phyloP scores from a whole-genome alignment of 2,113 vertebrate genomes.

The Anser cygnoides region DNA sequence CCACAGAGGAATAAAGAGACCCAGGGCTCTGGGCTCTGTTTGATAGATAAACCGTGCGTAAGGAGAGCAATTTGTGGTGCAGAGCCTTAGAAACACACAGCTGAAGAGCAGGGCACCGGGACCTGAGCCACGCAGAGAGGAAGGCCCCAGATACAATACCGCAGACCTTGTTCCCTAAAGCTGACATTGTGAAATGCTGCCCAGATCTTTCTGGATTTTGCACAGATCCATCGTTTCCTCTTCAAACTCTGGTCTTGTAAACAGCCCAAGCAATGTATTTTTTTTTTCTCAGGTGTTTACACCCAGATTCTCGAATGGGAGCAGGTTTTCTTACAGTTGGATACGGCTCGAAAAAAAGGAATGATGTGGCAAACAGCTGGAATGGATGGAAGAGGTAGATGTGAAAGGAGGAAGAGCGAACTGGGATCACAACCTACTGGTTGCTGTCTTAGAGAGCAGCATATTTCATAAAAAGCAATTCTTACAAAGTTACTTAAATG shows the following conservation, averaged over 20 bases:
- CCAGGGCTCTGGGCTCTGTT: neutral
- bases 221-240: neutral
- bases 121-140: neutral
- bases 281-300: neutral
- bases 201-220: neutral
- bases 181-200: neutral
- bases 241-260: neutral
- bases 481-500: neutral
- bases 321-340: neutral
- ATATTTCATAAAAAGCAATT: neutral
- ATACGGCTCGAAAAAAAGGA: neutral
- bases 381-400: neutral
- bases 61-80: neutral
- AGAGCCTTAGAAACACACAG: neutral
- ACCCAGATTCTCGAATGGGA: neutral
- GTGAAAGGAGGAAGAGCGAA: neutral
- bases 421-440: neutral
- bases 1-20: neutral
- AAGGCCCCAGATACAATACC: neutral
- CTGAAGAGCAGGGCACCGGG: neutral
- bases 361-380: neutral
- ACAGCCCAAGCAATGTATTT: neutral
- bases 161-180: neutral
- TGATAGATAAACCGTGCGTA: neutral
- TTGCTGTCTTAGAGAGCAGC: neutral